A percentile compares a stretch with the other conserved stretches of the same genome.
Evolutionary conservation across 1,140 invertebrate genomes (phyloP).

Genomic region (Philaenus spumarius): DNA sequence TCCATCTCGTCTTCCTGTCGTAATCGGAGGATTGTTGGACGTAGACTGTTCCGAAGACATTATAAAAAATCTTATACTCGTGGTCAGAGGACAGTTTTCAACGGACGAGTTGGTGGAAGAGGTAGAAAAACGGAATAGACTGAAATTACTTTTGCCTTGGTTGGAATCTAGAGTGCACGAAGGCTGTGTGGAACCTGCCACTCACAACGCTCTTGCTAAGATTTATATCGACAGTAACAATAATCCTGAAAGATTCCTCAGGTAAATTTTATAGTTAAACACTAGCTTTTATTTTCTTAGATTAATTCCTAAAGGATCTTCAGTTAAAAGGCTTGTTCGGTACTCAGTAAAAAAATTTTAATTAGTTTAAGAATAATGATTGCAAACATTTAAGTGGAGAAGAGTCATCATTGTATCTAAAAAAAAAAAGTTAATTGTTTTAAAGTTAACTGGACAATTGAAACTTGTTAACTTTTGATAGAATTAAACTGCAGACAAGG

Average conservation of each 20-base stretch:
- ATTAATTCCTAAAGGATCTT: too few species aligned
- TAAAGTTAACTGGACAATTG: too few species aligned
- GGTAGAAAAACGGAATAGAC: slow-evolving; percentile 93
- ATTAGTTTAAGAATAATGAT: too few species aligned
- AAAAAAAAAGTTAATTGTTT: too few species aligned
- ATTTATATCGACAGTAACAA: slow-evolving; percentile 99
- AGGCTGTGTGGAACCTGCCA: slow-evolving; percentile 92
- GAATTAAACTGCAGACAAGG: too few species aligned
- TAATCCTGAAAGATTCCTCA: slow-evolving; percentile 96
- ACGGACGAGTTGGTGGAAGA: slow-evolving; percentile 99
- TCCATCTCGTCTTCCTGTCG: slow-evolving; percentile 93
- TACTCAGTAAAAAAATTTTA: too few species aligned
- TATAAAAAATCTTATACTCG: slow-evolving; percentile 97
- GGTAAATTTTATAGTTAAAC: too few species aligned
- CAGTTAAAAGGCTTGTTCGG: too few species aligned
- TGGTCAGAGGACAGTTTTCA: slow-evolving; percentile 96
- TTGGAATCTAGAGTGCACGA: slow-evolving; percentile 95
- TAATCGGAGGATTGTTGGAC: slow-evolving; percentile 94
- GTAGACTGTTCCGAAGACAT: slow-evolving; percentile 99
- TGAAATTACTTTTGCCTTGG: slow-evolving; percentile 95
- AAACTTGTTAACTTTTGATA: too few species aligned
- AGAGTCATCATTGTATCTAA: too few species aligned
- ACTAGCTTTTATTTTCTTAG: too few species aligned
- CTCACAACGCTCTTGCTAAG: slow-evolving; percentile 98
- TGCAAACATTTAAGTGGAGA: too few species aligned